phyloP scores from a whole-genome alignment of 2,888 invertebrate species.

The Mythimna lalbum region DNA sequence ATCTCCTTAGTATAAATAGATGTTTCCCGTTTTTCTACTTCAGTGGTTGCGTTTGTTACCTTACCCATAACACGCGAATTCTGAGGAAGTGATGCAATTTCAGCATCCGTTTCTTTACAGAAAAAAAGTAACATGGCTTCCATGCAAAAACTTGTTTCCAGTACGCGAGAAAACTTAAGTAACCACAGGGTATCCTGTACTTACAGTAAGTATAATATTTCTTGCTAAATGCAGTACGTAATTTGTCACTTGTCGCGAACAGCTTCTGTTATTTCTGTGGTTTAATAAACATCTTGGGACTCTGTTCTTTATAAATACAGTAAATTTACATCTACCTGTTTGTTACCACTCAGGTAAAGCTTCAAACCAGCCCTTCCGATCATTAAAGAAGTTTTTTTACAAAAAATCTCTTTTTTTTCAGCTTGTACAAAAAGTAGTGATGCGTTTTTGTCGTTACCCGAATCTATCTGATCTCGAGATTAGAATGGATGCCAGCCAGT shows the following conservation, averaged over 20 bases:
- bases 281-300: slow-evolving; percentile 14
- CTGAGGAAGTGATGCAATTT: slow-evolving; percentile 52
- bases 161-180: slow-evolving; percentile 20
- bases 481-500: slow-evolving; percentile 63
- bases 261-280: slow-evolving; percentile 26
- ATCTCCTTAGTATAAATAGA: slow-evolving; percentile 14
- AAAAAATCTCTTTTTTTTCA: slow-evolving; percentile 32
- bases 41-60: slow-evolving; percentile 35
- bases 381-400: slow-evolving; percentile 64
- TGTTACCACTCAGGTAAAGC: slow-evolving; percentile 67
- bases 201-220: slow-evolving; percentile 17
- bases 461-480: slow-evolving; percentile 64
- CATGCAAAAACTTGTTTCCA: slow-evolving; percentile 47
- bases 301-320: slow-evolving; percentile 21
- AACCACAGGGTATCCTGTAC: slow-evolving; percentile 30
- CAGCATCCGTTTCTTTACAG: slow-evolving; percentile 41
- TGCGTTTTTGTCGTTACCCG: slow-evolving; percentile 62
- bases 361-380: slow-evolving; percentile 64
- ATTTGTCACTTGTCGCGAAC: slow-evolving; percentile 32
- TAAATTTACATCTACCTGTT: slow-evolving; percentile 57
- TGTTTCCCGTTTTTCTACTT: slow-evolving; percentile 48
- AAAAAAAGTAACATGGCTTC: slow-evolving; percentile 40
- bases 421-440: slow-evolving; percentile 59
- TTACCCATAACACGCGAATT: slow-evolving; percentile 33
- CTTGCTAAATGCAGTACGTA: slow-evolving; percentile 21